Base-by-base conservation (phyloP, 2,888 invertebrate species). In the Drosophila cognata region DNA sequence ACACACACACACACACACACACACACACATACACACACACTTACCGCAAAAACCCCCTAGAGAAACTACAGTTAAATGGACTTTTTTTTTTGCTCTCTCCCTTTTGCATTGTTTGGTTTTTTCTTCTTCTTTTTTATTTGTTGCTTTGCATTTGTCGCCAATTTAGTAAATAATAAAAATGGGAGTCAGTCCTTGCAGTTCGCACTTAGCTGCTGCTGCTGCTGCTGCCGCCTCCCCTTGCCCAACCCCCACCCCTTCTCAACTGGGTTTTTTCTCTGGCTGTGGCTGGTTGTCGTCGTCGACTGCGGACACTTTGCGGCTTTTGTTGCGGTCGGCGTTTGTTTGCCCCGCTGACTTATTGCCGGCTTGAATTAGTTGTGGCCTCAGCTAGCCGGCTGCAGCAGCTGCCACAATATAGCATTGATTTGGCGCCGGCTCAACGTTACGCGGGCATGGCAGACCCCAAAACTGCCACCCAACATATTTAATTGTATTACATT, bases 401-500 rank as follows among this genome's bases (percentile, higher is more conserved):
- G 18, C 36, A 18, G 18, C 33, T 35, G 36, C 55, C 28, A 56
- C 13, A 29, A 18, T 33, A 43, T 25, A 70, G 59, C 71, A 82
- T 85, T 89, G 88, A 85, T 88, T 84, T 79, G 63, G 56, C 64
- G 70, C 31, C 50, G 52, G 73, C 74, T 56, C 81, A 69, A 66
- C 65, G 21, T 21, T 21, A 21, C 21, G 60, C 61, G 73, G 82
- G 70, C 73, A 70, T 70, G 66, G 71, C 53, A 43, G 6, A 16
- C 29, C 10, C n/a, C 38, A 28, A 11, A n/a, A n/a, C 25, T 16
- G 5, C 16, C 58, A 50, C 48, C 46, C 71, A 56, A 67, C 60
- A 74, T 82, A 89, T 91, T 91, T 90, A 88, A 88, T 88, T 90
- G 82, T 84, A 87, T 87, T 91, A 83, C 81, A 90, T 88, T 89